These are phyloP conservation scores for Hydropotes inermis DNA, from an alignment of 2,113 vertebrate species.

Conservation along the genomic window DNA sequence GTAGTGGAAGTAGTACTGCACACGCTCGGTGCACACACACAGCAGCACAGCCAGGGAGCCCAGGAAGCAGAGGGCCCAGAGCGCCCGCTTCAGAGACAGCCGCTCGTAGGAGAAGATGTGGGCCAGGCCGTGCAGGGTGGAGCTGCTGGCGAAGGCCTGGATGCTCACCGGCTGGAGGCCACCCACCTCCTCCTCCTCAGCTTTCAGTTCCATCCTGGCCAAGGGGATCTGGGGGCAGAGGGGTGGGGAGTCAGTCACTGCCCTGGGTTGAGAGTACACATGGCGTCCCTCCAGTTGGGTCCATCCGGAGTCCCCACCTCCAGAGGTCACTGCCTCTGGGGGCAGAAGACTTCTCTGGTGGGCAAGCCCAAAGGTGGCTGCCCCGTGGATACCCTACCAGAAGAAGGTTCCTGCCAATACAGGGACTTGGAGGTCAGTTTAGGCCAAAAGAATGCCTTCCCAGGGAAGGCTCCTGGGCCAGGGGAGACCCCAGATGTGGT, in stretches of 20 bases:
- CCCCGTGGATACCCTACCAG: background rate
- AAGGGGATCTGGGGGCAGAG: background rate
- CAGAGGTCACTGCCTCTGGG: constrained; percentile 11
- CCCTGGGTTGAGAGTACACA: background rate
- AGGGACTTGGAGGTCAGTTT: background rate
- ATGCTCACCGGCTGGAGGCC: constrained; percentile 90
- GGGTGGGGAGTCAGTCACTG: constrained; percentile 62
- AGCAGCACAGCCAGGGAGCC: constrained; percentile 91
- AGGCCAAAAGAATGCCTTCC: background rate
- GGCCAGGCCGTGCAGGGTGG: constrained; percentile 97
- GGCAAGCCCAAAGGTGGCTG: background rate
- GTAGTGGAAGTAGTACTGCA: constrained; percentile 97
- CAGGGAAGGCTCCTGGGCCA: background rate
- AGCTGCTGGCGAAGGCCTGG: constrained; percentile 97
- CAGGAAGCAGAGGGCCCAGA: constrained; percentile 96
- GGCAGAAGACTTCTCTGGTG: background rate
- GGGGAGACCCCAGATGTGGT: constrained; percentile 36
- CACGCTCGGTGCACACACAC: constrained; percentile 94
- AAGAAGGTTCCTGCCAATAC: background rate
- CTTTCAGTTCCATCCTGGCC: constrained; percentile 93
- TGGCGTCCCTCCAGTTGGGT: background rate
- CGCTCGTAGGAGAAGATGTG: constrained; percentile 99
- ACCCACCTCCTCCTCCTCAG: constrained; percentile 93
- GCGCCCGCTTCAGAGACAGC: constrained; percentile 90
- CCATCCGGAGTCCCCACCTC: background rate